These are phyloP conservation scores for Tortrix viridana DNA, from an alignment of 2,888 invertebrate species.

Conservation along the genomic window DNA sequence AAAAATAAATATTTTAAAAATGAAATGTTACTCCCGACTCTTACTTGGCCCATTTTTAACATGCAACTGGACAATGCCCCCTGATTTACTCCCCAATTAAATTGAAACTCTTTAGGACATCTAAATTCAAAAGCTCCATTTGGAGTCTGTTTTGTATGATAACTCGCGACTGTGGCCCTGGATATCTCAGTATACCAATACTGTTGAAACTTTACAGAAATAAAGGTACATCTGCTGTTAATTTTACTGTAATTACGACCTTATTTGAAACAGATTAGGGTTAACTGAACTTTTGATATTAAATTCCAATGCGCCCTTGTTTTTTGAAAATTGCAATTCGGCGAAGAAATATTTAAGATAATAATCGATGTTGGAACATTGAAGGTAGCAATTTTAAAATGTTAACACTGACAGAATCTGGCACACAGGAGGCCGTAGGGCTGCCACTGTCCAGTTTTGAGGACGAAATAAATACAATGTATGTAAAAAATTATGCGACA, in stretches of 20 bases:
- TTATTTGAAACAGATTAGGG: no score
- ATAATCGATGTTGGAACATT: constrained; percentile 7
- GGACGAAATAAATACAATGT: no score
- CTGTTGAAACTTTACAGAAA: no score
- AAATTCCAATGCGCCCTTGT: no score
- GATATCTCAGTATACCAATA: not conserved
- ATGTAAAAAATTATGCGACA: no score
- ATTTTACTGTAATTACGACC: no score
- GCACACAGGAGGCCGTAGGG: no score
- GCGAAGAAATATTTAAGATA: constrained; percentile 11
- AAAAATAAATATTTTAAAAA: not conserved
- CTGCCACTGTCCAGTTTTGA: no score
- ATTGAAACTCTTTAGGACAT: constrained; percentile 21
- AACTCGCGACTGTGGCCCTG: not conserved
- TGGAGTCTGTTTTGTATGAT: no score
- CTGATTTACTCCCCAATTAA: constrained; percentile 50
- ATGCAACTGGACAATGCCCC: constrained; percentile 41
- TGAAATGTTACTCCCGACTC: not conserved
- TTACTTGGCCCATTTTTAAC: constrained; percentile 39
- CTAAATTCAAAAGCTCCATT: no score
- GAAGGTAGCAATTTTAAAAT: constrained; percentile 3
- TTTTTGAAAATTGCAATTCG: not conserved
- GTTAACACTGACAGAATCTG: not conserved
- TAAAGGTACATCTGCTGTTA: no score
- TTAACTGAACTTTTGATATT: no score